A percentile compares a stretch with the other conserved stretches of the same genome.
Conservation (phyloP, 2,797 vertebrate species). For the Karalla daura region DNA sequence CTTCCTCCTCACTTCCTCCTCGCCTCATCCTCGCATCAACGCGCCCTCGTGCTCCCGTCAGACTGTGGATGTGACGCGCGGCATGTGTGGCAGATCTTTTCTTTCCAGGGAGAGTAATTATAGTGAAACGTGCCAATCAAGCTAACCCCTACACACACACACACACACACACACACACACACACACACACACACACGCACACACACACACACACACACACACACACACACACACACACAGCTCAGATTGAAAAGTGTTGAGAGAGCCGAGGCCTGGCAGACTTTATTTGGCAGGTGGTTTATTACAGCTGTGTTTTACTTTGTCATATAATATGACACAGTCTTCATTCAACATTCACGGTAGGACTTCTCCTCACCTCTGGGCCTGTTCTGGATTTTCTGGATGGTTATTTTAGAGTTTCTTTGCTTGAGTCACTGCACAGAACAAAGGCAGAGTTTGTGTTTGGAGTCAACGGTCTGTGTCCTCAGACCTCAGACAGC, state of each 20-base stretch:
- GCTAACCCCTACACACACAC: constrained; percentile 25
- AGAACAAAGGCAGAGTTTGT: constrained; percentile 19
- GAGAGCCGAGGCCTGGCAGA: constrained; percentile 14
- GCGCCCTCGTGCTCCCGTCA: background rate
- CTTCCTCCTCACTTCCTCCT: no score
- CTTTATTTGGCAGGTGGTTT: constrained; percentile 9
- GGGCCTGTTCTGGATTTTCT: constrained; percentile 27
- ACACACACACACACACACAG: constrained; percentile 7
- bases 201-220: constrained; percentile 24
- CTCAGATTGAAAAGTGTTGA: constrained; percentile 26
- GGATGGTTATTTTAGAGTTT: constrained; percentile 27
- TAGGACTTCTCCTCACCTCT: constrained; percentile 3
- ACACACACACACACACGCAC: constrained; percentile 8
- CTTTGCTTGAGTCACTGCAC: constrained; percentile 34
- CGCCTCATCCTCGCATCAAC: constrained; percentile 5
- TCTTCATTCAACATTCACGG: background rate
- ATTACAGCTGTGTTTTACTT: constrained; percentile 21
- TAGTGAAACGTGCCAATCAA: constrained; percentile 51
- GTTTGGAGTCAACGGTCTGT: constrained; percentile 33
- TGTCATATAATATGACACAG: background rate
- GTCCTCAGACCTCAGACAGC: constrained; percentile 48
- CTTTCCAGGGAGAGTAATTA: constrained; percentile 53
- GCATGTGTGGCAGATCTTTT: constrained; percentile 1
- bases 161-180: constrained; percentile 20
- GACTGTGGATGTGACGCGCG: constrained; percentile 13